Base-by-base conservation (phyloP, 53 echinoderm and acorn worm genomes). In the Luidia sarsii region DNA sequence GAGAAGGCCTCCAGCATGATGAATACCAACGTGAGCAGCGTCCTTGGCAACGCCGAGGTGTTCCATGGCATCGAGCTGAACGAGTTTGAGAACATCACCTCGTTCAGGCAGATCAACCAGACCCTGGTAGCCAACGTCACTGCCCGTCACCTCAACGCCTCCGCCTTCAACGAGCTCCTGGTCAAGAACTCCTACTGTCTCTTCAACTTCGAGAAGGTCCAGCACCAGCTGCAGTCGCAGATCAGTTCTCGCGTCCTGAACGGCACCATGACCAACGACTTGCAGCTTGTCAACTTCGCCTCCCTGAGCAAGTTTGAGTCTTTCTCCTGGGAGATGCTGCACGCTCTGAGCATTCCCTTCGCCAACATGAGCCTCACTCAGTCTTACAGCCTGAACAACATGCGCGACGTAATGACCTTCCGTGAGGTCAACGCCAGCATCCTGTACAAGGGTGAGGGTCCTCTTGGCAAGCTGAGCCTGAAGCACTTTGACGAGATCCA, bases 351-450 rank as follows among this genome's bases (percentile, higher is more conserved):
- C 24, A 80, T 70, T n/a, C 62, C 64, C 29, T 20, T 87, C 43
- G 24, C 72, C 27, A 57, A 65, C 1, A 80, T 74, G 9, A 38
- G 50, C 19, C 38, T 86, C 56, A 55, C 33, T 13, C 75, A 81
- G 65, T 20, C 41, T 10, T 81, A 81, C 60, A 75, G 85, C 20
- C 50, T 91, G 51, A 45, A 66, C 29, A 72, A 38, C 51, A 85
- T 71, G 80, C 64, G 46, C 48, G 80, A 73, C 14, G 29, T 88
- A 43, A 59, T 91, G 22, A 85, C 38, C 24, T 91, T 80, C 32
- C 66, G 69, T 28, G 83, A 83, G 37, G 87, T 71, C 8, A 87
- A 81, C 70, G 63, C 37, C 29, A 52, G 28, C 48, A 65, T 87
- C 39, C 51, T 62, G 62, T 71, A 51, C 4, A 55, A 71, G 30